Percentiles rank a stretch among this genome's conserved stretches.
These are phyloP conservation scores for Leptinotarsa juncta DNA, from an alignment of 2,888 invertebrate genomes.

Conservation along the genomic window DNA sequence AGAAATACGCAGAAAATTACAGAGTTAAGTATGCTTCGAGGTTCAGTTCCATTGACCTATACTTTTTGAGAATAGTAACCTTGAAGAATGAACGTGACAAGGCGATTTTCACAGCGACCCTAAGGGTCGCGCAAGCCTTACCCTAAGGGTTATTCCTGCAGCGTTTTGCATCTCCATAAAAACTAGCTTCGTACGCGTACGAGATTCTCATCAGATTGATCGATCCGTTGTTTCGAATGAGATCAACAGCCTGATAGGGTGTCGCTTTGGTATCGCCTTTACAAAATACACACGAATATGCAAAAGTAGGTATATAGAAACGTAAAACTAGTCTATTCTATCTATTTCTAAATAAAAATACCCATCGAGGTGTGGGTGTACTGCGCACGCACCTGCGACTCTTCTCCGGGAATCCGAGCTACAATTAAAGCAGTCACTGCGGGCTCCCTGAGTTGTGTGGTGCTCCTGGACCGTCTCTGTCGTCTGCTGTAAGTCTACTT, in stretches of 20 bases:
- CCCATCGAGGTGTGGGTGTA: constrained; percentile 42
- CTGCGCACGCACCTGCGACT: constrained; percentile 50
- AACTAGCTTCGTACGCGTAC: too few relatives aligned
- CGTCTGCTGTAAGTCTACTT: constrained; percentile 59
- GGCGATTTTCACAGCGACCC: too few relatives aligned
- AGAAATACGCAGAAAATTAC: too few relatives aligned
- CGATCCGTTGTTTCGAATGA: neutral
- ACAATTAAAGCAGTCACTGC: constrained; percentile 62
- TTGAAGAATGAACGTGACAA: too few relatives aligned
- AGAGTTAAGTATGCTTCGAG: too few relatives aligned
- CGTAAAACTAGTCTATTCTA: constrained; percentile 41
- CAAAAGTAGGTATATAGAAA: constrained; percentile 41
- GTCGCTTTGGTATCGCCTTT: constrained; percentile 10
- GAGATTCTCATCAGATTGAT: neutral
- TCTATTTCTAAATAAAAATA: constrained; percentile 50
- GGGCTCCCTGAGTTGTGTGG: constrained; percentile 66
- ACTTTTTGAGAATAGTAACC: too few relatives aligned
- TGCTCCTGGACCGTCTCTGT: constrained; percentile 66
- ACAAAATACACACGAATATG: constrained; percentile 29
- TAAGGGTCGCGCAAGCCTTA: too few relatives aligned
- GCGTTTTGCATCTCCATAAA: too few relatives aligned
- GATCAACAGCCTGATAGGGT: constrained; percentile 14
- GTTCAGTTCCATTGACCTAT: too few relatives aligned
- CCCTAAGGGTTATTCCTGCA: too few relatives aligned
- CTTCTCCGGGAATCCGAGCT: constrained; percentile 43